Percentiles rank a stretch among this genome's conserved stretches.
Evolutionary conservation across 2,888 invertebrate genomes (phyloP).

Genomic region (Aporophyla lueneburgensis): DNA sequence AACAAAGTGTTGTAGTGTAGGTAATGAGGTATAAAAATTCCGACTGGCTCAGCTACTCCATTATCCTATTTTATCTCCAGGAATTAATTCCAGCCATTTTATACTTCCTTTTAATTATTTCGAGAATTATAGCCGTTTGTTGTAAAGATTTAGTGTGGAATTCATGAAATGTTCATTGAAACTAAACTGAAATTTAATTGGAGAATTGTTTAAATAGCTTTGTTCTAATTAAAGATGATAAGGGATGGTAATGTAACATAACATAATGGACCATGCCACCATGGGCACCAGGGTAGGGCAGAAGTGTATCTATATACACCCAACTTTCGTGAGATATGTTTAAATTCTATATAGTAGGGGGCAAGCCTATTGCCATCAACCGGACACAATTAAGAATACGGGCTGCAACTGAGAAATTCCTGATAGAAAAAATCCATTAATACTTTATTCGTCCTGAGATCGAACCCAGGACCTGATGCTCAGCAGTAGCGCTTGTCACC

Average conservation of each 20-base stretch:
- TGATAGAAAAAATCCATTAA: neutral
- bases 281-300: too few species aligned
- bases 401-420: neutral
- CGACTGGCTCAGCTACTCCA: conserved; percentile 40
- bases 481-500: neutral
- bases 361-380: too few species aligned
- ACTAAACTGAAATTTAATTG: conserved; percentile 4
- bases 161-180: neutral
- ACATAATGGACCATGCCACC: too few species aligned
- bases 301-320: too few species aligned
- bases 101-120: conserved; percentile 47
- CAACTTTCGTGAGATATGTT: too few species aligned
- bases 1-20: conserved; percentile 33
- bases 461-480: too few species aligned
- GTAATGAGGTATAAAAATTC: conserved; percentile 61
- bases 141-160: conserved; percentile 29
- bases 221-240: neutral
- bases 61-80: conserved; percentile 53
- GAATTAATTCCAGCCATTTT: conserved; percentile 51
- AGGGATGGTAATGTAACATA: too few species aligned
- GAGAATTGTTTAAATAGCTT: conserved; percentile 3
- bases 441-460: neutral
- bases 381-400: too few species aligned
- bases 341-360: too few species aligned
- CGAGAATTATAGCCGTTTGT: conserved; percentile 13